Base-by-base conservation (phyloP, 2,797 vertebrate species). In the Platalea minor region DNA sequence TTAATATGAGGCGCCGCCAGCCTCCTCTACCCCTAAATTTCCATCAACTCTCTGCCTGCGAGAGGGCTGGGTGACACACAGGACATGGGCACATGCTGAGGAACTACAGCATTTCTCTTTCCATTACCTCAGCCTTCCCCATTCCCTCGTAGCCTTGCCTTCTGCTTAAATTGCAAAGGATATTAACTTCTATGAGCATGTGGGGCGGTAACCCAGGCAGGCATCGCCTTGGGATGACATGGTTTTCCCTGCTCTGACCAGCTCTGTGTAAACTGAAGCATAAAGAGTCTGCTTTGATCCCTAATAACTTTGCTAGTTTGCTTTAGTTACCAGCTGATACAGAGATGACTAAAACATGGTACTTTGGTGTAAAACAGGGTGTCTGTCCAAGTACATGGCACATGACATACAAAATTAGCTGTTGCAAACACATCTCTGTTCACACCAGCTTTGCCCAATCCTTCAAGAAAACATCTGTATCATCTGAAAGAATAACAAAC, bases 81-180 rank as follows among this genome's bases (percentile, higher is more conserved):
- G 45, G 35, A 31, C 74, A 86, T 17, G 57, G 82, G 37, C 0
- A 0, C 76, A 37, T 2, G 8, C 70, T 48, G 80, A 88, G 70
- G 46, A 87, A 31, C n/a, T 57, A 51, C 7, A 84, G 59, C 35
- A 69, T 89, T 94, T 94, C 65, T 67, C 17, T 87, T 95, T 91
- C 96, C 95, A 88, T 95, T 95, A 91, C 93, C 65, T 95, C 96
- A 95, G 37, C 70, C 51, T 79, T 93, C 56, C 48, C 70, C 8
- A 15, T 69, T 91, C 59, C 74, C 74, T 73, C 1, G 0, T n/a
- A 78, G 81, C 89, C 18, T 93, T 89, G n/a, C 75, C 37, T 93
- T 60, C 75, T 88, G 72, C 72, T 78, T 78, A 43, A 96, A 81
- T 89, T 91, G 75, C 41, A 61, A 56, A 73, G 59, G 59, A 19